Evolutionary conservation across 1,140 invertebrate genomes (phyloP).

Genomic region (Mesaphorura yosii): DNA sequence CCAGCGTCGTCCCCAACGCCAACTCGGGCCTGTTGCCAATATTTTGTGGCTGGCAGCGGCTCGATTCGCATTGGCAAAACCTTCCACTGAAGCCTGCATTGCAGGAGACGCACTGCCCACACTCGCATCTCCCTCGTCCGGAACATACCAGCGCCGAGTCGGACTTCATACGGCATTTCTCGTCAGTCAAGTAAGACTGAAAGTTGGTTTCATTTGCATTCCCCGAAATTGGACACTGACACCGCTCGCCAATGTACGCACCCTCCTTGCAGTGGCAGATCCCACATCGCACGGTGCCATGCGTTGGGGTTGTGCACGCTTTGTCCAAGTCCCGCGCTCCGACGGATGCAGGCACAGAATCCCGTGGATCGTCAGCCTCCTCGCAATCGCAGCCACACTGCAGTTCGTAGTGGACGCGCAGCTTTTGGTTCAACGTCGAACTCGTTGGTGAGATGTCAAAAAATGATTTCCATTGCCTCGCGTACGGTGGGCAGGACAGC

Average conservation of each 20-base stretch:
- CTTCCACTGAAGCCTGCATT: conserved; percentile 14
- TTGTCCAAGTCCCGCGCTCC: background rate
- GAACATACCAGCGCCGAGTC: background rate
- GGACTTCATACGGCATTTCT: conserved; percentile 9
- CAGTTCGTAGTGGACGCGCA: conserved; percentile 41
- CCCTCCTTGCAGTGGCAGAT: conserved; percentile 8
- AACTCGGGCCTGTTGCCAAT: no score
- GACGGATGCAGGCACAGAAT: background rate
- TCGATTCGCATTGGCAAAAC: conserved; percentile 11
- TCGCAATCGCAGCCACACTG: conserved; percentile 46
- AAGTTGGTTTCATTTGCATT: background rate
- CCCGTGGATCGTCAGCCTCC: conserved; percentile 33
- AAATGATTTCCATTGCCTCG: conserved; percentile 37
- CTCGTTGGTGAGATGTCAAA: conserved; percentile 45
- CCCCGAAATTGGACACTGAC: background rate
- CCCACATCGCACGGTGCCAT: conserved; percentile 6
- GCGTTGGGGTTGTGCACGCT: background rate
- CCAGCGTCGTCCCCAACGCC: no score
- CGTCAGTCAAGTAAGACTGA: no score
- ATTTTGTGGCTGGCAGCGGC: background rate
- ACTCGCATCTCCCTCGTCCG: conserved; percentile 10
- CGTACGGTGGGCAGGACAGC: conserved; percentile 33
- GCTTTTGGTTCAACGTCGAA: conserved; percentile 40
- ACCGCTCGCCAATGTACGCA: background rate
- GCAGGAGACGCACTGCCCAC: conserved; percentile 14